phyloP scores from a whole-genome alignment of 2,113 vertebrate genomes.

The Marmota monax region DNA sequence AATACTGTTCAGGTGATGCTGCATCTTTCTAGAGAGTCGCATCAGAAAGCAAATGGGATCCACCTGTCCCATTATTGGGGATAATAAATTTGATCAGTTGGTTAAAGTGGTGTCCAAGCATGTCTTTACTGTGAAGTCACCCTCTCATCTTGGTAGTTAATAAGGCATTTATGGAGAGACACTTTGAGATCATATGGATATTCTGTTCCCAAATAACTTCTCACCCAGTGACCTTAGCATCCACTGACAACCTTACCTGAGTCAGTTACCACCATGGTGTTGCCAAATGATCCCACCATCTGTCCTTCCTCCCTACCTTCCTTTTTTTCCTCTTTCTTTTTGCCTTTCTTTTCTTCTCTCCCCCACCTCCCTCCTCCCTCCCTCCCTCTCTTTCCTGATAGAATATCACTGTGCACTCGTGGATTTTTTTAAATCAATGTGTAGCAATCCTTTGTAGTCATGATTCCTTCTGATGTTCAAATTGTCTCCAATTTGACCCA shows the following conservation, averaged over 20 bases:
- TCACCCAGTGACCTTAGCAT: background rate
- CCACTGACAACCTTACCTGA: background rate
- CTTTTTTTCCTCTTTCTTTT: background rate
- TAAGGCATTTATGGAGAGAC: background rate
- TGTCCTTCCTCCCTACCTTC: background rate
- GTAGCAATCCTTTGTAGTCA: background rate
- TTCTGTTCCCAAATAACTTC: background rate
- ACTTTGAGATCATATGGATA: background rate
- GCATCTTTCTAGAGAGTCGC: background rate
- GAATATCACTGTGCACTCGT: background rate
- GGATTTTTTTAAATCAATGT: background rate
- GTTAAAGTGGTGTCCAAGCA: background rate
- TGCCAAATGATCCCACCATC: background rate
- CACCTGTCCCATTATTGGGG: background rate
- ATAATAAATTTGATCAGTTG: background rate
- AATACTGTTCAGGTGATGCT: background rate
- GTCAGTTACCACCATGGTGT: background rate
- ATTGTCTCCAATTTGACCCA: background rate
- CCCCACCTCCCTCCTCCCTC: background rate
- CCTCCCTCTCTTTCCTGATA: background rate
- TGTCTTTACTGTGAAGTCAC: background rate
- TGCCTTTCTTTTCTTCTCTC: background rate
- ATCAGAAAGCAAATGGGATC: background rate
- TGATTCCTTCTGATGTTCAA: background rate
- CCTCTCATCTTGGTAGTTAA: background rate